phyloP scores from a whole-genome alignment of 2,797 vertebrate genomes.

The Sebastes matsubarae region DNA sequence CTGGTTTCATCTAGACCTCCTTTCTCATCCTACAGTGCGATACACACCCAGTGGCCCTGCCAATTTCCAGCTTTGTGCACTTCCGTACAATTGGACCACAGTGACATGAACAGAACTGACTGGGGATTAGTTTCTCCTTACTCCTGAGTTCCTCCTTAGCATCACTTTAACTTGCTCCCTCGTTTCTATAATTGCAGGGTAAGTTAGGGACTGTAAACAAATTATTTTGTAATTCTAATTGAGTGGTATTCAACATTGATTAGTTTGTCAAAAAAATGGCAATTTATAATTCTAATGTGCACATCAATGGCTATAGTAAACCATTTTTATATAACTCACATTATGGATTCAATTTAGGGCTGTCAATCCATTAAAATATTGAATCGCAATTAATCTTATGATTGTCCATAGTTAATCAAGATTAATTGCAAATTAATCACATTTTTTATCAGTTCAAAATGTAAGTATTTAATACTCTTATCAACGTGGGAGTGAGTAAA shows the following conservation, averaged over 20 bases:
- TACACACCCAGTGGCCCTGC: conserved; percentile 6
- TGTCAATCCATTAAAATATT: too few relatives aligned
- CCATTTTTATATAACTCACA: background rate
- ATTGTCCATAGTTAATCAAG: too few relatives aligned
- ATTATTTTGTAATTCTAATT: background rate
- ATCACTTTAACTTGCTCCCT: background rate
- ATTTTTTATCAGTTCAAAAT: too few relatives aligned
- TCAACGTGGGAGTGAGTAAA: too few relatives aligned
- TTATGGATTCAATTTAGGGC: background rate
- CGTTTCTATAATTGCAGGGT: background rate
- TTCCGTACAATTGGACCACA: background rate
- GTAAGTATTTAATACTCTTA: too few relatives aligned
- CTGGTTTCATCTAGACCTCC: background rate
- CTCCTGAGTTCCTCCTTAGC: background rate
- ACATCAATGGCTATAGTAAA: background rate
- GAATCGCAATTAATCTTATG: too few relatives aligned
- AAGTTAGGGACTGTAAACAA: background rate
- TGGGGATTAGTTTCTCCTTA: background rate
- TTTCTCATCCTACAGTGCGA: background rate
- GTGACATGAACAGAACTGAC: background rate
- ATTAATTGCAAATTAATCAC: too few relatives aligned
- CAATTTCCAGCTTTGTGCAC: conserved; percentile 10
- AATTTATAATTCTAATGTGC: background rate
- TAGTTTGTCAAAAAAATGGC: background rate
- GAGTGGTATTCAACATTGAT: background rate